A percentile compares a stretch with the other conserved stretches of the same genome.
These are phyloP conservation scores for Nerophis ophidion DNA, from an alignment of 2,113 vertebrate species.

Conservation along the genomic window DNA sequence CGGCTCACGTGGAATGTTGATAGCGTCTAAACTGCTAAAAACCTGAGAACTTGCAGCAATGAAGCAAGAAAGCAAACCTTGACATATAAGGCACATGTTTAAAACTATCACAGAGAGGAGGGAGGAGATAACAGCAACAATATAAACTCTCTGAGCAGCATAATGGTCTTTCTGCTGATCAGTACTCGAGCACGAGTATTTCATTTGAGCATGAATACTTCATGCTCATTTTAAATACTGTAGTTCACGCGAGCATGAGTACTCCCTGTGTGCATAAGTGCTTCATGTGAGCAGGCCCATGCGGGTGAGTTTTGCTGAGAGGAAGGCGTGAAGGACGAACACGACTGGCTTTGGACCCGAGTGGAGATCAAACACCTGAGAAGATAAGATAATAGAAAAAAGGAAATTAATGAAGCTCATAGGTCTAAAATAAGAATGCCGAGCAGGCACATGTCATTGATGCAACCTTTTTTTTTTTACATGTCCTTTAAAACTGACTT, in stretches of 20 bases:
- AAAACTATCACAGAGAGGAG: too few relatives aligned
- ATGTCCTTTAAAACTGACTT: too few relatives aligned
- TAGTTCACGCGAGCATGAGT: too few relatives aligned
- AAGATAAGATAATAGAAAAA: background rate
- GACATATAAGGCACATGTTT: slow-evolving; percentile 44
- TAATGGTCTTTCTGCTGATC: too few relatives aligned
- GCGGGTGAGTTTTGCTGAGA: slow-evolving; percentile 94
- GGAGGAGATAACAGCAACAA: too few relatives aligned
- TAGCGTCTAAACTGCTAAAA: slow-evolving; percentile 3
- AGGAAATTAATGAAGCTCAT: background rate
- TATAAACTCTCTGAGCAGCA: too few relatives aligned
- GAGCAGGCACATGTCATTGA: too few relatives aligned
- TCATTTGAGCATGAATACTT: too few relatives aligned
- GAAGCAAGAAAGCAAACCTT: slow-evolving; percentile 9
- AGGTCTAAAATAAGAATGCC: background rate
- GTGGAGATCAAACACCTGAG: slow-evolving; percentile 86
- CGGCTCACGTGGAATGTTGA: slow-evolving; percentile 3
- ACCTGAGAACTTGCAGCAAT: slow-evolving; percentile 12
- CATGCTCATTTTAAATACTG: too few relatives aligned
- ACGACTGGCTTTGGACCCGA: slow-evolving; percentile 93
- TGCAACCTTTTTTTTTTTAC: too few relatives aligned
- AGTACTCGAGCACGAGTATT: too few relatives aligned
- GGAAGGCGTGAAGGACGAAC: slow-evolving; percentile 93
- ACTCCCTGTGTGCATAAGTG: too few relatives aligned
- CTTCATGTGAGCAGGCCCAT: slow-evolving; percentile 88